Conservation (phyloP, 1,140 invertebrate genomes). For the Agrilus planipennis region DNA sequence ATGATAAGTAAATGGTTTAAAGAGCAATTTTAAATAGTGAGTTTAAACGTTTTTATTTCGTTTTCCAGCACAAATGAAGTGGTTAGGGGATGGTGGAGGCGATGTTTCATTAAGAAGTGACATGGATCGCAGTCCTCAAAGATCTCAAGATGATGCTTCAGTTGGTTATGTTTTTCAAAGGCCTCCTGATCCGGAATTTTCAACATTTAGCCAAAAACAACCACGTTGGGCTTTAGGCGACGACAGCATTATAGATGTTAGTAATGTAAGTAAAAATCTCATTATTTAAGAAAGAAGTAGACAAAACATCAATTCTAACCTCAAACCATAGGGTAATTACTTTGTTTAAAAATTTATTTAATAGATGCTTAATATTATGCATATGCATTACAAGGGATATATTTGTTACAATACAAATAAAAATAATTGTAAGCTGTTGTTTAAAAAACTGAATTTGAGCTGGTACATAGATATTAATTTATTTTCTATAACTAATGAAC, state of each 20-base stretch:
- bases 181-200: conserved; percentile 62
- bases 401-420: no score
- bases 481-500: no score
- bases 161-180: conserved; percentile 81
- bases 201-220: conserved; percentile 56
- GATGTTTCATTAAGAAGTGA: conserved; percentile 24
- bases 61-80: conserved; percentile 35
- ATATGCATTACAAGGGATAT: no score
- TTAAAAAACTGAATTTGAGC: no score
- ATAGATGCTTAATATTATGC: no score
- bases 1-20: background rate
- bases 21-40: background rate
- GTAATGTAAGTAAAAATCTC: conserved; percentile 21
- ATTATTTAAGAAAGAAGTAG: no score
- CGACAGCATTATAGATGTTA: conserved; percentile 65
- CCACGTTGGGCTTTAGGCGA: conserved; percentile 64
- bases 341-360: no score
- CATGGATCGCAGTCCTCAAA: conserved; percentile 30
- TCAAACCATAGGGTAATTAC: no score
- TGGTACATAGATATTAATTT: no score
- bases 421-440: no score
- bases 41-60: conserved; percentile 6
- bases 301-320: no score
- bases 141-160: conserved; percentile 61
- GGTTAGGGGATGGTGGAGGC: conserved; percentile 32